These are phyloP conservation scores for Mamestra configurata DNA, from an alignment of 1,140 invertebrate genomes.

Conservation along the genomic window DNA sequence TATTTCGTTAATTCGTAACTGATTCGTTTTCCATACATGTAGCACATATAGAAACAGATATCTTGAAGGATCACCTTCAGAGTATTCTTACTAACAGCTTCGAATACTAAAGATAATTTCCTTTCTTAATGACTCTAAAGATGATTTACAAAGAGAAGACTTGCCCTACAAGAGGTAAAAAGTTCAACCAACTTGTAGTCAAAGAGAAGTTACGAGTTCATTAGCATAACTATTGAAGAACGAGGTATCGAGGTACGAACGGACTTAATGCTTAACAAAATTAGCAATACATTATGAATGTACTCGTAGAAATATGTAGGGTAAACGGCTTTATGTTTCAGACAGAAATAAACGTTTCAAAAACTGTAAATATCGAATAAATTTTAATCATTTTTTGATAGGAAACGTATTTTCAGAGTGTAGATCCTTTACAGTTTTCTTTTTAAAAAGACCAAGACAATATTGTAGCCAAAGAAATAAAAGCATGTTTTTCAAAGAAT, in stretches of 20 bases:
- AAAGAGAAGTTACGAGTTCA: conserved; percentile 4
- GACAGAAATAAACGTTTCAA: neutral
- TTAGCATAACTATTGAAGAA: conserved; percentile 16
- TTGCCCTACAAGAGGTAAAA: neutral
- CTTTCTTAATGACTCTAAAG: neutral
- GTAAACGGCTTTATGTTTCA: neutral
- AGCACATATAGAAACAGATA: neutral
- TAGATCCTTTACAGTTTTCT: neutral
- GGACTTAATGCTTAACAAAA: neutral
- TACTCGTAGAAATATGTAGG: neutral
- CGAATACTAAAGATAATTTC: neutral
- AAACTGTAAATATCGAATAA: neutral
- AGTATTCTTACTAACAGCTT: no score
- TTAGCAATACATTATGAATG: neutral
- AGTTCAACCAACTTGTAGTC: neutral
- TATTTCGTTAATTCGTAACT: conserved; percentile 15
- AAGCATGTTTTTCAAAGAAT: conserved; percentile 11
- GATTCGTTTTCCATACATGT: neutral
- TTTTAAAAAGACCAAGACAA: neutral
- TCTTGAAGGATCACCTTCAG: no score
- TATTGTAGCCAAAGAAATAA: conserved; percentile 1
- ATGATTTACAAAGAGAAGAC: neutral
- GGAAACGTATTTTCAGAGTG: neutral
- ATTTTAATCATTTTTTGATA: neutral
- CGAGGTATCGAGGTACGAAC: neutral